phyloP scores from a whole-genome alignment of 92 coral and sea anemone species.

The Phenganax stokvisi region DNA sequence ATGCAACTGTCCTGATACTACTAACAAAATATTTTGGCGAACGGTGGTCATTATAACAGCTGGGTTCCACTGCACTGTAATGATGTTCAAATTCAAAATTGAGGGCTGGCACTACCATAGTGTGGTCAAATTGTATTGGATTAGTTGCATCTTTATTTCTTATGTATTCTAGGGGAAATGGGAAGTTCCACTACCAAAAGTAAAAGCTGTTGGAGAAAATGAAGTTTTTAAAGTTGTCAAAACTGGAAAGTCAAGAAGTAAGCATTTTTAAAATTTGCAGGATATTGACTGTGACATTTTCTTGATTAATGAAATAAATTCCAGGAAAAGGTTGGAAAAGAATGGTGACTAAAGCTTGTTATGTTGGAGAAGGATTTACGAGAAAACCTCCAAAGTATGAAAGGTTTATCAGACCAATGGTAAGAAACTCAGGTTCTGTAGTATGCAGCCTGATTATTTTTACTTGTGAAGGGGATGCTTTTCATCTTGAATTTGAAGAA shows the following conservation, averaged over 20 bases:
- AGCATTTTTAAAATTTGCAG: slow-evolving; percentile 2
- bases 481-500: not conserved
- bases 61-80: too few relatives aligned
- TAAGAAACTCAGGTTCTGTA: slow-evolving; percentile 27
- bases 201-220: slow-evolving; percentile 93
- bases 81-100: too few relatives aligned
- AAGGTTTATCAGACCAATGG: slow-evolving; percentile 98
- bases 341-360: slow-evolving; percentile 95
- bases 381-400: slow-evolving; percentile 99
- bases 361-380: slow-evolving; percentile 98
- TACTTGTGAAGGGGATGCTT: not conserved
- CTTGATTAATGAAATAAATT: not conserved
- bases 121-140: too few relatives aligned
- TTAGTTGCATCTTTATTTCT: too few relatives aligned
- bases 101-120: too few relatives aligned
- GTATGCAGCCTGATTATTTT: not conserved
- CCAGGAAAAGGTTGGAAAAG: slow-evolving; percentile 94
- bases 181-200: slow-evolving; percentile 99
- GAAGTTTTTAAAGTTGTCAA: slow-evolving; percentile 90
- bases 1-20: too few relatives aligned
- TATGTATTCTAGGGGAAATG: slow-evolving; percentile 69
- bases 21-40: too few relatives aligned
- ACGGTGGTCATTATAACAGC: too few relatives aligned
- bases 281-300: not conserved
- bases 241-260: slow-evolving; percentile 93